A percentile compares a stretch with the other conserved stretches of the same genome.
Conservation (phyloP, 2,113 vertebrate species). For the Antigone vipio region DNA sequence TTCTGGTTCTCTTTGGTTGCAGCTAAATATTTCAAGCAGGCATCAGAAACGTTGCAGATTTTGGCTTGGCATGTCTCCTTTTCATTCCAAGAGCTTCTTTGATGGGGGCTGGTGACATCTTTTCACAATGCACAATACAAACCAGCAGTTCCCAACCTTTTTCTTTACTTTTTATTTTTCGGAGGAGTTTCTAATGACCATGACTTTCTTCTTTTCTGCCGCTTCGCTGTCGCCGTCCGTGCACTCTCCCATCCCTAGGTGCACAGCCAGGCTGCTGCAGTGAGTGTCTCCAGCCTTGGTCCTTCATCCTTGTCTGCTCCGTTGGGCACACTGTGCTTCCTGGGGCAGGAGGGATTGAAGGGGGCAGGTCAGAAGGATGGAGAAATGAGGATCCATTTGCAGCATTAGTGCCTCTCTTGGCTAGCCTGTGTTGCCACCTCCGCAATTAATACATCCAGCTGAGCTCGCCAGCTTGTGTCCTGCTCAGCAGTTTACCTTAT, state of each 20-base stretch:
- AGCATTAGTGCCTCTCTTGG: neutral
- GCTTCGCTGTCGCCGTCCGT: accelerated
- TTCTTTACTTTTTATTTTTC: neutral
- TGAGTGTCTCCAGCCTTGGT: neutral
- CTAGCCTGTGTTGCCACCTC: neutral
- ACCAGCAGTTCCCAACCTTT: neutral
- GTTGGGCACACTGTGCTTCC: neutral
- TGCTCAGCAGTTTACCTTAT: neutral
- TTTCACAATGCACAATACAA: neutral
- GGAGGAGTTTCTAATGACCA: neutral
- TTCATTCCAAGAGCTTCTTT: neutral
- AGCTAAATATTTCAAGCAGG: slow-evolving; percentile 1
- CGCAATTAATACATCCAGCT: neutral
- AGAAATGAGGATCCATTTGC: neutral
- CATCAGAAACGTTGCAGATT: neutral
- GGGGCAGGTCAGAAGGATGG: neutral
- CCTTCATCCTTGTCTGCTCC: neutral
- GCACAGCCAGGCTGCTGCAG: accelerated
- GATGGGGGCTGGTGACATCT: neutral
- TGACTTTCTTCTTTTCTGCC: neutral
- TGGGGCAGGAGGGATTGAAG: neutral
- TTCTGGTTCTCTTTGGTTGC: slow-evolving; percentile 17
- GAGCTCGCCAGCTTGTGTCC: neutral
- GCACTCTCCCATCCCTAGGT: neutral
- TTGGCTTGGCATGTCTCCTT: neutral